Conservation (phyloP, 2,888 invertebrate species). For the Choreutis nemorana region DNA sequence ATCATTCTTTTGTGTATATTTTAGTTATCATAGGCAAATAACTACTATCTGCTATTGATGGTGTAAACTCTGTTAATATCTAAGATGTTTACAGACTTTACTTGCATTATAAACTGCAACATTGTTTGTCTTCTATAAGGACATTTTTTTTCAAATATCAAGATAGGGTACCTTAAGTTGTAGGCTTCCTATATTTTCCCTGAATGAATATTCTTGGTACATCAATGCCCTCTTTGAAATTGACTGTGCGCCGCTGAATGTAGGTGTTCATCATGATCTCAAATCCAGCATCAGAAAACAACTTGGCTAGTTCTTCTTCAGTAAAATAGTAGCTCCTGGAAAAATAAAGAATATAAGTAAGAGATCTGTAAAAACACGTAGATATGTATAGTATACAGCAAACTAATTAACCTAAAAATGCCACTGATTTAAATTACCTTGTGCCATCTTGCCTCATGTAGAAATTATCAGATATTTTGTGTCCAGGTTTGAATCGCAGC, state of each 20-base stretch:
- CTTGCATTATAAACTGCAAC: too few species aligned
- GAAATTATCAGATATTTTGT: slow-evolving; percentile 91
- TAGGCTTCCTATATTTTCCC: slow-evolving; percentile 76
- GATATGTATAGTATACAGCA: neutral
- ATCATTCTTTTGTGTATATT: too few species aligned
- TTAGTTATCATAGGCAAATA: too few species aligned
- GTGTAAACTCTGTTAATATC: too few species aligned
- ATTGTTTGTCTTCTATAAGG: too few species aligned
- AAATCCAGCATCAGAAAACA: slow-evolving; percentile 78
- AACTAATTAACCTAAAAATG: neutral
- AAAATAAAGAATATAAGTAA: slow-evolving; percentile 10
- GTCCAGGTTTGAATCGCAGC: slow-evolving; percentile 89
- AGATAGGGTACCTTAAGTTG: neutral
- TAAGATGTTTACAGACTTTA: too few species aligned
- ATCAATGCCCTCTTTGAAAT: slow-evolving; percentile 90
- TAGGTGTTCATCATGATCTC: slow-evolving; percentile 74
- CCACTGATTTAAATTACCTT: slow-evolving; percentile 51
- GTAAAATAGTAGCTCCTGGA: slow-evolving; percentile 83
- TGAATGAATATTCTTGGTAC: slow-evolving; percentile 94
- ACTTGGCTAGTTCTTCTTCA: slow-evolving; percentile 69
- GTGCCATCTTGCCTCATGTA: slow-evolving; percentile 98
- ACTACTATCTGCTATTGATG: too few species aligned
- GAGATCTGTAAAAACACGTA: neutral
- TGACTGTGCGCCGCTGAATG: slow-evolving; percentile 87
- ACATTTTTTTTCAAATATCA: too few species aligned